Percentiles rank a stretch among this genome's conserved stretches.
phyloP scores from a whole-genome alignment of 2,888 invertebrate genomes.

The Troglohyphantes excavatus region DNA sequence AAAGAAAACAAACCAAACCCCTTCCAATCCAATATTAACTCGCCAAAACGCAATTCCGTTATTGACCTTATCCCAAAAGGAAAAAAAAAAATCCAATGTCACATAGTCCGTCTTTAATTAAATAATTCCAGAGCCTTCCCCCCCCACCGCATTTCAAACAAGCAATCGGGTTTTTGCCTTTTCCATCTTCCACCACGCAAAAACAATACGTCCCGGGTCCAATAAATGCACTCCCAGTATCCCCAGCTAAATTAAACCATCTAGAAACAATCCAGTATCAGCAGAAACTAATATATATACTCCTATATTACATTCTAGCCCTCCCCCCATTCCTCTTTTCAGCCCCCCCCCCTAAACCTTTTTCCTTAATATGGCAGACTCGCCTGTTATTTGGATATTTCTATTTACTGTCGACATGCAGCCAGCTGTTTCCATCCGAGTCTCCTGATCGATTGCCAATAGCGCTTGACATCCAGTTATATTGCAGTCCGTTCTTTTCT shows the following conservation, averaged over 20 bases:
- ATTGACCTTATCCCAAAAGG: slow-evolving; percentile 57
- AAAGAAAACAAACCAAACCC: slow-evolving; percentile 3
- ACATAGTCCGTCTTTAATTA: slow-evolving; percentile 64
- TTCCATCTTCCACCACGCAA: not conserved
- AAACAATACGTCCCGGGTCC: slow-evolving; percentile 44
- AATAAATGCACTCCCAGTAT: slow-evolving; percentile 73
- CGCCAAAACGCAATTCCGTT: slow-evolving; percentile 32
- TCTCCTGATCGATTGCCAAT: slow-evolving; percentile 73
- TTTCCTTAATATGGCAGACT: slow-evolving; percentile 74
- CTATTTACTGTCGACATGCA: slow-evolving; percentile 75
- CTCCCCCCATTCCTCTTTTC: slow-evolving; percentile 15
- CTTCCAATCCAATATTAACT: slow-evolving; percentile 8
- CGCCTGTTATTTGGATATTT: slow-evolving; percentile 75
- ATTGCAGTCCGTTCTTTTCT: slow-evolving; percentile 62
- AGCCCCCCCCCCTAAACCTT: slow-evolving; percentile 27
- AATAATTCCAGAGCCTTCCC: slow-evolving; percentile 61
- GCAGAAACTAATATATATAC: slow-evolving; percentile 77
- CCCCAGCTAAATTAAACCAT: slow-evolving; percentile 75
- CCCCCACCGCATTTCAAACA: slow-evolving; percentile 64
- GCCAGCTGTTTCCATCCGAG: slow-evolving; percentile 64
- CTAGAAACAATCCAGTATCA: slow-evolving; percentile 71
- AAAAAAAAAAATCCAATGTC: slow-evolving; percentile 30
- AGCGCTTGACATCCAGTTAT: slow-evolving; percentile 74
- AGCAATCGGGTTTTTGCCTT: slow-evolving; percentile 72
- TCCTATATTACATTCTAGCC: slow-evolving; percentile 73